A percentile compares a stretch with the other conserved stretches of the same genome.
phyloP scores from a whole-genome alignment of 64 coral and sea anemone genomes.

The Stylophora pistillata region DNA sequence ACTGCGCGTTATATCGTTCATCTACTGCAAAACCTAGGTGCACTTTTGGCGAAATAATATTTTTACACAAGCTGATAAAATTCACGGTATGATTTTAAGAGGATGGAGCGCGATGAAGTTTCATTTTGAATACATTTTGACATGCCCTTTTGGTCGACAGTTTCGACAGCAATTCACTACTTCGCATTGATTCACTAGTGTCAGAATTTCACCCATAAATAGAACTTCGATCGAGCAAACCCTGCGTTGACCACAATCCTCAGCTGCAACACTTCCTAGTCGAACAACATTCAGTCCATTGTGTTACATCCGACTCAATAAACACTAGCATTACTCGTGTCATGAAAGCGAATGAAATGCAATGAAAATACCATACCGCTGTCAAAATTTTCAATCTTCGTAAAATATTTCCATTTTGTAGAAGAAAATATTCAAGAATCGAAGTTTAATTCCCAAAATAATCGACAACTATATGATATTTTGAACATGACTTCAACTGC shows the following conservation, averaged over 20 bases:
- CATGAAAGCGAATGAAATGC: conserved; percentile 40
- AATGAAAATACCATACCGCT: background rate
- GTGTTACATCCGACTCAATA: conserved; percentile 61
- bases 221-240: background rate
- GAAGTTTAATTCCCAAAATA: background rate
- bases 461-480: background rate
- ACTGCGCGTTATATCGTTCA: background rate
- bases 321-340: conserved; percentile 36
- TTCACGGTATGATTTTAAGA: conserved; percentile 7
- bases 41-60: background rate
- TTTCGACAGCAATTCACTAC: conserved; percentile 1
- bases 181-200: conserved; percentile 3
- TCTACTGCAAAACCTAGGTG: background rate
- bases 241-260: background rate
- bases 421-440: background rate
- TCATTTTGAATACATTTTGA: background rate
- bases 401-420: background rate
- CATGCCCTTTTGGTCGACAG: background rate
- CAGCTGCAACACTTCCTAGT: conserved; percentile 1
- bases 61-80: background rate
- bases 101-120: background rate
- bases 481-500: conserved; percentile 15
- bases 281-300: conserved; percentile 14
- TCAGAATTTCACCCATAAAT: background rate
- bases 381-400: background rate